These are phyloP conservation scores for Temnothorax nylanderi DNA, from an alignment of 1,140 invertebrate species.

Conservation along the genomic window DNA sequence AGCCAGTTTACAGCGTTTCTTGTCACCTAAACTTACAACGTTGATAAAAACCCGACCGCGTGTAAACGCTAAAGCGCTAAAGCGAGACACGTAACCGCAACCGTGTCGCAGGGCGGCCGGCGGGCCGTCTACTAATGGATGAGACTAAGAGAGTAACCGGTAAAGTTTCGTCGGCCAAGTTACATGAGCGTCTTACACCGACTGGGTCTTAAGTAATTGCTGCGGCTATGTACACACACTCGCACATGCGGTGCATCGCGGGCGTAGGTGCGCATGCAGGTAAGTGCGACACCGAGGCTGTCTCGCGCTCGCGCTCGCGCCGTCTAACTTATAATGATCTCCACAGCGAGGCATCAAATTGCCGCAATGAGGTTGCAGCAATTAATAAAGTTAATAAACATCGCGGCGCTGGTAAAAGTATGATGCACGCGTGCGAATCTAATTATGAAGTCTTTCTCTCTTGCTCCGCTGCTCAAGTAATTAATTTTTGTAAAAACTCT, in stretches of 20 bases:
- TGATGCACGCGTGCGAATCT: conserved; percentile 31
- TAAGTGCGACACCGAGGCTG: neutral
- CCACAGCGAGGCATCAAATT: conserved; percentile 66
- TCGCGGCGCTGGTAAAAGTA: conserved; percentile 53
- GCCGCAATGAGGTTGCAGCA: conserved; percentile 64
- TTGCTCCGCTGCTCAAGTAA: neutral
- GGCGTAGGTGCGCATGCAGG: conserved; percentile 12
- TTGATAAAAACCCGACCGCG: conserved; percentile 29
- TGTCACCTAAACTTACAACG: conserved; percentile 25
- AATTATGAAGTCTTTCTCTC: conserved; percentile 43
- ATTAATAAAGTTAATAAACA: conserved; percentile 74
- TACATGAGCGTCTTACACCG: conserved; percentile 60
- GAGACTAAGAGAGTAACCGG: conserved; percentile 52
- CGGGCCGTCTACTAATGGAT: conserved; percentile 56
- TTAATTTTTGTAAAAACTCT: conserved; percentile 45
- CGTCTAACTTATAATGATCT: conserved; percentile 70
- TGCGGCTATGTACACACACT: conserved; percentile 3
- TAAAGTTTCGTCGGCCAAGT: conserved; percentile 50
- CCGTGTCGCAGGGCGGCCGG: conserved; percentile 8
- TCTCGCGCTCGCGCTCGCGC: conserved; percentile 12
- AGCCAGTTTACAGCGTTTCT: neutral
- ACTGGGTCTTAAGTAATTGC: conserved; percentile 64
- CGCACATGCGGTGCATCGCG: conserved; percentile 4
- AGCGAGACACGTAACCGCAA: conserved; percentile 23
- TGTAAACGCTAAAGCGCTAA: conserved; percentile 5